Evolutionary conservation across 2,888 invertebrate species (phyloP).

Genomic region (Cyclophora punctaria): DNA sequence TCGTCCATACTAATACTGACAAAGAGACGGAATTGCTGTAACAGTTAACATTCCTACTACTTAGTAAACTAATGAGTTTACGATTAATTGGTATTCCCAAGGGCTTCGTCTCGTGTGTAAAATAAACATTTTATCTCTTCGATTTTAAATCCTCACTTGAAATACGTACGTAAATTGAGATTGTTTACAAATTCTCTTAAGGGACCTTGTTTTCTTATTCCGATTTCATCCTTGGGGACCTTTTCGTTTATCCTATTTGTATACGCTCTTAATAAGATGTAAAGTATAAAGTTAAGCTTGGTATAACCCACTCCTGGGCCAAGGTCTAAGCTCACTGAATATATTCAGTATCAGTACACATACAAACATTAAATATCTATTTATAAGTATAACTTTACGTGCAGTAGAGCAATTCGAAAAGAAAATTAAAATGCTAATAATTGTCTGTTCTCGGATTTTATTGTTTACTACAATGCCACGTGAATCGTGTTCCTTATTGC

Average conservation of each 20-base stretch:
- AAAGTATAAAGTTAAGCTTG: too few species aligned
- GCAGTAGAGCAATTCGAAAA: too few species aligned
- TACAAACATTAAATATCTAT: too few species aligned
- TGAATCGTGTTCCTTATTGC: slow-evolving; percentile 3
- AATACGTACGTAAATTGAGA: slow-evolving; percentile 8
- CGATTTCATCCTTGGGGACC: too few species aligned
- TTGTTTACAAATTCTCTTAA: slow-evolving; percentile 10
- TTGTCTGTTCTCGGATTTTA: background rate
- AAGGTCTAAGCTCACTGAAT: too few species aligned
- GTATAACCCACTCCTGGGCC: too few species aligned
- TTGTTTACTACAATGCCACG: background rate
- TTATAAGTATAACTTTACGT: too few species aligned
- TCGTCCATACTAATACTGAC: background rate
- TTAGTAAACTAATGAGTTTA: slow-evolving; percentile 19
- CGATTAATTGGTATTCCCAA: slow-evolving; percentile 31
- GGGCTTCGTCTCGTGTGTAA: slow-evolving; percentile 22
- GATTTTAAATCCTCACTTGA: slow-evolving; percentile 16
- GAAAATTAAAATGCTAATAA: slow-evolving; percentile 7
- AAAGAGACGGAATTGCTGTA: background rate
- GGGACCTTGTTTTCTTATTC: slow-evolving; percentile 3
- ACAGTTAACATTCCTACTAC: slow-evolving; percentile 7
- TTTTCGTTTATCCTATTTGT: too few species aligned
- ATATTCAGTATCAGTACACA: too few species aligned
- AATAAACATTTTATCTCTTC: slow-evolving; percentile 24
- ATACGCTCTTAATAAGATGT: too few species aligned